phyloP scores from a whole-genome alignment of 2,888 invertebrate genomes.

The Ecliptopera silaceata region DNA sequence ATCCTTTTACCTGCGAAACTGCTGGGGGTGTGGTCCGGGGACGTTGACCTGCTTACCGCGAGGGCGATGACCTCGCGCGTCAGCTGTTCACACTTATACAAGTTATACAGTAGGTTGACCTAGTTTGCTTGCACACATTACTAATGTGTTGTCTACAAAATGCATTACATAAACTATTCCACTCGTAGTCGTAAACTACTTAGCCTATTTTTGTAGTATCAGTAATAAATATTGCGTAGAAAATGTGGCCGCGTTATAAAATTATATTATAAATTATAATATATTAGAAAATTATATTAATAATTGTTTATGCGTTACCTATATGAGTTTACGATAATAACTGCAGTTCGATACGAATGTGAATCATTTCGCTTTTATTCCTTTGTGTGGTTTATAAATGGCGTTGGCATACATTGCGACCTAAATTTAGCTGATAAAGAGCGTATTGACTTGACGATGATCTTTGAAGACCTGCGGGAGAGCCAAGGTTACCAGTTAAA shows the following conservation, averaged over 20 bases:
- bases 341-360: conserved; percentile 21
- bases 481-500: not conserved
- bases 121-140: conserved; percentile 40
- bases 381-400: conserved; percentile 25
- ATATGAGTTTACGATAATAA: not conserved
- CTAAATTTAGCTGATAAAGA: conserved; percentile 21
- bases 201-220: conserved; percentile 25
- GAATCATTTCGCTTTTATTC: conserved; percentile 28
- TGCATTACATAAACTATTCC: conserved; percentile 48
- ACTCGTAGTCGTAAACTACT: conserved; percentile 38
- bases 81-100: conserved; percentile 59
- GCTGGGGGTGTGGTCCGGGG: conserved; percentile 50
- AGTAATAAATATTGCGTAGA: not conserved
- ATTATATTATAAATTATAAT: too few relatives aligned
- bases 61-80: conserved; percentile 60
- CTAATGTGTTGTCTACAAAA: conserved; percentile 29
- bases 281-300: not conserved
- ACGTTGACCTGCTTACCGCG: conserved; percentile 53
- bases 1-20: conserved; percentile 44
- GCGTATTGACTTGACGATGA: conserved; percentile 7
- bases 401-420: conserved; percentile 20
- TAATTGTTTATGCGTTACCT: not conserved
- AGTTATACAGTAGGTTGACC: conserved; percentile 47
- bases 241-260: not conserved
- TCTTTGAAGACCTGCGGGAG: conserved; percentile 3